A percentile compares a stretch with the other conserved stretches of the same genome.
These are phyloP conservation scores for Octopus sinensis DNA, from an alignment of 1,140 invertebrate genomes.

Conservation along the genomic window DNA sequence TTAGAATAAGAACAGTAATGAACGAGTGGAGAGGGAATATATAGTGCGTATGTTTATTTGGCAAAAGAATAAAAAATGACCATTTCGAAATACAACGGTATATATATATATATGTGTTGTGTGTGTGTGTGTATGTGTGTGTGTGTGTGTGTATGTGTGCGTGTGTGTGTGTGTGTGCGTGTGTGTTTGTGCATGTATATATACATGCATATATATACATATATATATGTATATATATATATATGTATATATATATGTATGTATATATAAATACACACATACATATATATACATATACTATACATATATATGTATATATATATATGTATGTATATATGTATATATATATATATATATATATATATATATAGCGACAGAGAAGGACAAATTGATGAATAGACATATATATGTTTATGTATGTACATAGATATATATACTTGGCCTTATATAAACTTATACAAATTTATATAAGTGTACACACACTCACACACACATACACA, in stretches of 20 bases:
- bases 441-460: not conserved
- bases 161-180: too few relatives aligned
- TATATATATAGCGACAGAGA: not conserved
- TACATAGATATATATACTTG: conserved; percentile 1
- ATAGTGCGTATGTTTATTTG: too few relatives aligned
- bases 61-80: too few relatives aligned
- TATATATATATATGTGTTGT: too few relatives aligned
- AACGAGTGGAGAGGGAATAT: too few relatives aligned
- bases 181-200: not conserved
- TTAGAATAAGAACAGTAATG: too few relatives aligned
- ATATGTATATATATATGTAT: not conserved
- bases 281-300: not conserved
- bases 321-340: not conserved
- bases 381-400: not conserved
- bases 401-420: not conserved
- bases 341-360: not conserved
- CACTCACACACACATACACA: too few relatives aligned
- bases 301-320: not conserved
- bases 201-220: conserved; percentile 1
- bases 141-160: too few relatives aligned
- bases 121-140: too few relatives aligned
- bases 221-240: not conserved
- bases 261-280: not conserved
- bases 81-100: too few relatives aligned
- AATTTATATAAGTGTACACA: too few relatives aligned